These are phyloP conservation scores for Gallinago stenura DNA, from an alignment of 2,797 vertebrate species.

Conservation along the genomic window DNA sequence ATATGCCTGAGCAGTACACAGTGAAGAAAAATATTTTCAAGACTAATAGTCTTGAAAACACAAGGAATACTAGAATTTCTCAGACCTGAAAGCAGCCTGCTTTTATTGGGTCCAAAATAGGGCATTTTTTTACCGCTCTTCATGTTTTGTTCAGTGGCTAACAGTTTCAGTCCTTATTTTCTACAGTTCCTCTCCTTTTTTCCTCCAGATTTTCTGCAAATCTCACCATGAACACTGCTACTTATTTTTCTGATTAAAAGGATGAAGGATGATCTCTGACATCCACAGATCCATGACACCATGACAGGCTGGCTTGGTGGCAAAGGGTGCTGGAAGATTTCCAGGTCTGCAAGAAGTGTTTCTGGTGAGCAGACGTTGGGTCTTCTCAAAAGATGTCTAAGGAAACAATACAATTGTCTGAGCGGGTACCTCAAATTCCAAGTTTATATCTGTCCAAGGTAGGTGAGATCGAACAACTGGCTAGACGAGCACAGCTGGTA, in stretches of 20 bases:
- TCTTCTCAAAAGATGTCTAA: neutral
- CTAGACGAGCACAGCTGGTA: neutral
- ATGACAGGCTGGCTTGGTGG: no score
- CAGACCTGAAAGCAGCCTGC: neutral
- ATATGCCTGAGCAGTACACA: neutral
- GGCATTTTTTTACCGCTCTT: rapidly evolving
- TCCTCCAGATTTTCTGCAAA: neutral
- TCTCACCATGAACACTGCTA: neutral
- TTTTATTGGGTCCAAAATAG: neutral
- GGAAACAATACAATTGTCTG: neutral
- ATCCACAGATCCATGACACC: no score
- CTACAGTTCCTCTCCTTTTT: neutral
- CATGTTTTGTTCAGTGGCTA: neutral
- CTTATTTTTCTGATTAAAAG: neutral
- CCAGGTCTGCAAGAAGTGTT: neutral
- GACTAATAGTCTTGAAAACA: neutral
- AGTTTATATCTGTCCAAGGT: neutral
- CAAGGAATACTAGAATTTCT: neutral
- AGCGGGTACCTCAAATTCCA: neutral
- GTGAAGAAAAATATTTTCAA: neutral
- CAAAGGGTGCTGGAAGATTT: neutral
- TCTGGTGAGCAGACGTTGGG: rapidly evolving
- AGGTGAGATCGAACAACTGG: neutral
- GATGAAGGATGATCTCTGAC: no score
- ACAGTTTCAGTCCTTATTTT: neutral